Percentiles rank a stretch among this genome's conserved stretches.
Conservation (phyloP, 2,113 vertebrate species). For the Parus major region DNA sequence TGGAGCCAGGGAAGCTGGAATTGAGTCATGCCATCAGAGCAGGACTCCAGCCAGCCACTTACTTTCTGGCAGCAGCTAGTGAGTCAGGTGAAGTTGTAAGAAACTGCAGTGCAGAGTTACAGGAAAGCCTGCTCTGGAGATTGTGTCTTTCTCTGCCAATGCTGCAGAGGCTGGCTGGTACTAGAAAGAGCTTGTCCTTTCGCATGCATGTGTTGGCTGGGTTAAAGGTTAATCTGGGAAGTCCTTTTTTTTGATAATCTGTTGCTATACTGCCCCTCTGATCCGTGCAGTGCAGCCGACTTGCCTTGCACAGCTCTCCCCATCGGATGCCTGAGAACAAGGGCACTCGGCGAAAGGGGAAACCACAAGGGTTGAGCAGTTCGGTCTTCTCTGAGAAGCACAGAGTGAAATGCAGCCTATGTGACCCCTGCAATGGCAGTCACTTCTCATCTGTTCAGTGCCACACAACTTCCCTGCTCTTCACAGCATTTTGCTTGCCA, state of each 20-base stretch:
- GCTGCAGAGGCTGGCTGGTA: constrained; percentile 32
- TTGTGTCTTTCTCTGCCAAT: constrained; percentile 18
- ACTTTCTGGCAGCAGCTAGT: not conserved
- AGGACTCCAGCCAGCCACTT: constrained; percentile 15
- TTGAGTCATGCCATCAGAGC: not conserved
- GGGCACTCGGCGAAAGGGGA: not conserved
- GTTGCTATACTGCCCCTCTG: not conserved
- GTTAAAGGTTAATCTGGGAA: constrained; percentile 54
- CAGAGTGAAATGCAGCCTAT: not conserved
- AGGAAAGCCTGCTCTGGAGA: not conserved
- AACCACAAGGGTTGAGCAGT: rapidly evolving
- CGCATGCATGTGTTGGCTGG: not conserved
- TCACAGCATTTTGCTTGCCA: not conserved
- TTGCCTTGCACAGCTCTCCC: not conserved
- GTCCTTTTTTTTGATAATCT: not conserved
- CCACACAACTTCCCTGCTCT: not conserved
- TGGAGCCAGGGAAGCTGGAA: not conserved
- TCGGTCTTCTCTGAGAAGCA: rapidly evolving
- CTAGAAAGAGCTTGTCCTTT: not conserved
- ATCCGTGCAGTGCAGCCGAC: rapidly evolving
- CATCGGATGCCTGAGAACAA: not conserved
- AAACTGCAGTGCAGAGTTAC: constrained; percentile 40
- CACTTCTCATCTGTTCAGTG: not conserved
- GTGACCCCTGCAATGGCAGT: not conserved
- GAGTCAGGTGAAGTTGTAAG: constrained; percentile 22